Evolutionary conservation across 2,797 vertebrate genomes (phyloP).

Genomic region (Sebastes itinus): DNA sequence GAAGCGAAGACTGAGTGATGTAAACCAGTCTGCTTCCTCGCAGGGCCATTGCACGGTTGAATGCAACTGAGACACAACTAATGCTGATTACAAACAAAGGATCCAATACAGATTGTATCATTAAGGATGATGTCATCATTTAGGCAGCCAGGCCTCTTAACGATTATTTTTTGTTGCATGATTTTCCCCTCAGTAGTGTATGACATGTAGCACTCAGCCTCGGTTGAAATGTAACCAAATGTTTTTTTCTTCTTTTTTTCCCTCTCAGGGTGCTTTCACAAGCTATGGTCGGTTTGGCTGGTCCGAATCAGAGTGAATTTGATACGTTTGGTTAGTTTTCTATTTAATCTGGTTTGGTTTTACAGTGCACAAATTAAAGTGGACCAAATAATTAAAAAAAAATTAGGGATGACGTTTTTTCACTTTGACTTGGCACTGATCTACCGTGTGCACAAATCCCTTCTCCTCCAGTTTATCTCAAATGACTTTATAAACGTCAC

Average conservation of each 20-base stretch:
- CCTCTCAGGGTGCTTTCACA: not conserved
- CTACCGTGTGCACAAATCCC: not conserved
- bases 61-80: constrained; percentile 19
- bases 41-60: not conserved
- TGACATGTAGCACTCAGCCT: not conserved
- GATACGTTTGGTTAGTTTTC: not conserved
- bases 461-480: not conserved
- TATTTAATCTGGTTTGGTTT: not conserved
- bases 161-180: not conserved
- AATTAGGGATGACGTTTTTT: not conserved
- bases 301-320: not conserved
- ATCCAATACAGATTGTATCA: constrained; percentile 28
- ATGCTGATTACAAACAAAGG: constrained; percentile 36
- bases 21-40: constrained; percentile 31
- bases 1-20: constrained; percentile 24
- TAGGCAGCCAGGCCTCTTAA: not conserved
- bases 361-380: too few relatives aligned
- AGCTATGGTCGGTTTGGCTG: too few relatives aligned
- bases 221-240: not conserved
- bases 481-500: not conserved
- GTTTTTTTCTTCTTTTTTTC: not conserved
- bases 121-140: constrained; percentile 27
- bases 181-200: not conserved
- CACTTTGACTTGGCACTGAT: too few relatives aligned
- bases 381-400: too few relatives aligned